A percentile compares a stretch with the other conserved stretches of the same genome.
phyloP scores from a whole-genome alignment of 2,888 invertebrate species.

The Neelides folsomi region DNA sequence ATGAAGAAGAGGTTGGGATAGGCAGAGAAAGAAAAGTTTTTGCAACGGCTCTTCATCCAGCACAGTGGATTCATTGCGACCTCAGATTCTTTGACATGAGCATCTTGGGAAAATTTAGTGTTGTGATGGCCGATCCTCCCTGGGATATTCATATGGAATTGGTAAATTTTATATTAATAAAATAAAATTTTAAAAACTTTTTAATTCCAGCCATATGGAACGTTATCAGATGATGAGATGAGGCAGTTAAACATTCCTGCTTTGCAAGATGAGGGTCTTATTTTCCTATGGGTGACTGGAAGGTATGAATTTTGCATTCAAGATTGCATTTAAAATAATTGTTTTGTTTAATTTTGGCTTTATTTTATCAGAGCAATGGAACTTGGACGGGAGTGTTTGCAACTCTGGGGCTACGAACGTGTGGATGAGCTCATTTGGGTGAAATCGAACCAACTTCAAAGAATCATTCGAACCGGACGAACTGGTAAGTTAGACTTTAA shows the following conservation, averaged over 20 bases:
- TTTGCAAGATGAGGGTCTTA: conserved; percentile 86
- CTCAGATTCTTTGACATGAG: conserved; percentile 81
- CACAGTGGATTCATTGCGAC: conserved; percentile 97
- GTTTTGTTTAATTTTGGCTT: too few species aligned
- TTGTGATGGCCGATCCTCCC: conserved; percentile 97
- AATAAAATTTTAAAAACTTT: background rate
- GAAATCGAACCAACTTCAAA: conserved; percentile 92
- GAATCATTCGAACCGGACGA: conserved; percentile 90
- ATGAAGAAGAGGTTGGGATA: background rate
- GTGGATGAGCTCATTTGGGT: conserved; percentile 98
- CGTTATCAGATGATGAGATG: conserved; percentile 99
- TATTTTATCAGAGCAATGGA: conserved; percentile 69
- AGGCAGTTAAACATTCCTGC: conserved; percentile 83
- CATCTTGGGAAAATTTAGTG: conserved; percentile 88
- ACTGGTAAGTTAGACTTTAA: conserved; percentile 45
- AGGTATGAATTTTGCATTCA: conserved; percentile 43
- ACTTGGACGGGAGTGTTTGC: conserved; percentile 84
- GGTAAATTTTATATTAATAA: too few species aligned
- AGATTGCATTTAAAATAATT: background rate
- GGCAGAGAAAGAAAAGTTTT: conserved; percentile 20
- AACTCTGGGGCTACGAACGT: conserved; percentile 91
- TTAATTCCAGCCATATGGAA: conserved; percentile 72
- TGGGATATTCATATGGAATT: conserved; percentile 88
- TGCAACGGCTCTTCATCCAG: conserved; percentile 62
- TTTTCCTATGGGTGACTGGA: conserved; percentile 97